These are phyloP conservation scores for Hydrozoanthus tunicans DNA, from an alignment of 64 coral and sea anemone species.

Conservation along the genomic window DNA sequence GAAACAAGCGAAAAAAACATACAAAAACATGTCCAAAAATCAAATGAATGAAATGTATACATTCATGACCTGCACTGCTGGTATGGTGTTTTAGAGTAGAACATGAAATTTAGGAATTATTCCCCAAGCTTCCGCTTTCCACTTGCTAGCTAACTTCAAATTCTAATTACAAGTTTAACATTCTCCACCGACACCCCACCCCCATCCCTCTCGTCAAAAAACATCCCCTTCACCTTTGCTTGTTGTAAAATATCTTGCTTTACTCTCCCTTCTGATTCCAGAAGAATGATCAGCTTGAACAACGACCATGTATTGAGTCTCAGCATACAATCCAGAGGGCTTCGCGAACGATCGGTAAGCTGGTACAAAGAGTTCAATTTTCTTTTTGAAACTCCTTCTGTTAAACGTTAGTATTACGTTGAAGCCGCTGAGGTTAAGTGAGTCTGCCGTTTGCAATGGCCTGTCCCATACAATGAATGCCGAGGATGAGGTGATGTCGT, in stretches of 20 bases:
- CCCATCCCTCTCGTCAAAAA: no score
- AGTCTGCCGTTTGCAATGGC: background rate
- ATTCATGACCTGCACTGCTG: no score
- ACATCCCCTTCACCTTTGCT: background rate
- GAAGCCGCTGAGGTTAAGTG: background rate
- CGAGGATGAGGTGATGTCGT: background rate
- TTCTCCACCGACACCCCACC: no score
- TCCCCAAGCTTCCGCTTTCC: no score
- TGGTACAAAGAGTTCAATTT: conserved; percentile 11
- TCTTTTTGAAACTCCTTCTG: background rate
- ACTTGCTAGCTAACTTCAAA: no score
- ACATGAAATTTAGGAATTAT: no score
- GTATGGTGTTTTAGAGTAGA: no score
- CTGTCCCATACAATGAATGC: background rate
- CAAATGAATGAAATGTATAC: no score
- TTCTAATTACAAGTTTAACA: no score
- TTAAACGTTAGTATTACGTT: conserved; percentile 1
- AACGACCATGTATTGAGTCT: conserved; percentile 6
- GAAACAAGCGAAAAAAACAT: no score
- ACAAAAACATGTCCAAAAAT: no score
- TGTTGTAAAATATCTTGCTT: conserved; percentile 9
- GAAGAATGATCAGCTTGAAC: background rate
- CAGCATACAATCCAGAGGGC: background rate
- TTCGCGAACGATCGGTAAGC: background rate
- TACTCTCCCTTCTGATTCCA: background rate